Base-by-base conservation (phyloP, 2,888 invertebrate species). In the Chloroclysta siterata region DNA sequence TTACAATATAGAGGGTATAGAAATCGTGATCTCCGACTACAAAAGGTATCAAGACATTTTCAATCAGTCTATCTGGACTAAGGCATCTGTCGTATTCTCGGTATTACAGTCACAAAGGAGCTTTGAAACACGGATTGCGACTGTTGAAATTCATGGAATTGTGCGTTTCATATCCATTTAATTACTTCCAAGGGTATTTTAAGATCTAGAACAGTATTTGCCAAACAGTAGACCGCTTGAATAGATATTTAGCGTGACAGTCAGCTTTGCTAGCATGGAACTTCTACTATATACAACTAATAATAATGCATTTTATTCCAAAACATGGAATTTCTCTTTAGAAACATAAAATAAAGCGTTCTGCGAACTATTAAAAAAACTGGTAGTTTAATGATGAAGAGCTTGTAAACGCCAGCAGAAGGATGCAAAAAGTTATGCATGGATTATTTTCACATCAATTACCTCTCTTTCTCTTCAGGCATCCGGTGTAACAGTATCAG, bases 401-500 rank as follows among this genome's bases (percentile, higher is more conserved):
- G 33, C 33, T 8, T 33, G 8, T 8, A 1, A 33, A 8, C 33
- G 33, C 33, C 33, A 33, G 33, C 8, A 33, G 33, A 3, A 39
- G 11, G 11, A 11, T 39, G 36, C n/a, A 39, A 39, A 39, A 39
- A 11, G 36, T 39, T 11, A 11, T 11, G 36, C 22, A 39, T 3
- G 11, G 42, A 42, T 14, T 46, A 0, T 15, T 17, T 47, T 11
- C 8, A 10, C 22, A 17, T 13, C 28, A 17, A 17, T 41, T 17
- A 28, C 8, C 22, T 13, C 17, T 5, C n/a, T 8, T n/a, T 41
- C 56, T n/a, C 33, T 78, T 39, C 84, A 96, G 98, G 98, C 99
- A 94, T 99, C 99, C 84, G 99, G 99, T 88, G 99, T 99, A 78
- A 97, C 97, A 93, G 98, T 99, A 74, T 97, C 98, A 80, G 98